Evolutionary conservation across 2,113 vertebrate genomes (phyloP), one percentile per base, ranked within the genome.

Genomic region (Dunckerocampus dactyliophorus): DNA sequence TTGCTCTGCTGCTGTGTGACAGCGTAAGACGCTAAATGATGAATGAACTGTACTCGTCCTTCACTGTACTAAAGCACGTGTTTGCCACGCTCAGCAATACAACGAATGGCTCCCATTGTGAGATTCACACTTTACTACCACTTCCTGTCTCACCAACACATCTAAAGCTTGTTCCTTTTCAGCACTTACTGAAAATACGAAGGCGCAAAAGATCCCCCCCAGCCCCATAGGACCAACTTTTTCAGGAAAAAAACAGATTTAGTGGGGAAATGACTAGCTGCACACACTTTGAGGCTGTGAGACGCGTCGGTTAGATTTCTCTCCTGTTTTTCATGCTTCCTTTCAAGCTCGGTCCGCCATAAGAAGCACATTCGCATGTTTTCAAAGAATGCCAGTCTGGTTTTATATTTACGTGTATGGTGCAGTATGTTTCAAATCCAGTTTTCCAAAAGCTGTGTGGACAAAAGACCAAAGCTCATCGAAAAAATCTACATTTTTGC

Each of bases 201-300:
- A 47, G 1, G 11, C 13, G 8, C 21, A 24, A 51, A 31, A 52
- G 1, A 22, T 24, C 11, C 13, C 12, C 21, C 6, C 21, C 1
- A 7, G 15, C 16, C 16, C 24, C 1, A 15, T 10, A 24, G 49
- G 24, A 15, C 49, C 6, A 8, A 28, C 22, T 51, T 37, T 37
- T 37, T 2, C 34, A 37, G 34, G 15, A 19, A 12, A 42, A 47
- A 51, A 50, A 47, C 17, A 54, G 24, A 59, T 76, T 61, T 2
- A 28, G 71, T 71, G 74, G 64, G 80, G 77, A 85, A 81, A 82
- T 86, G 84, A 88, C 84, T 84, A 85, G 81, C 80, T 74, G 17
- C 59, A 56, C 59, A 56, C 77, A 74, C 86, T 86, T 85, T 86
- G 81, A 85, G 24, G 24, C 24, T 28, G 24, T 28, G 24, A 28